Evolutionary conservation across 1,140 invertebrate genomes (phyloP), one percentile per base, ranked within the genome.

Genomic region (Tribolium madens): DNA sequence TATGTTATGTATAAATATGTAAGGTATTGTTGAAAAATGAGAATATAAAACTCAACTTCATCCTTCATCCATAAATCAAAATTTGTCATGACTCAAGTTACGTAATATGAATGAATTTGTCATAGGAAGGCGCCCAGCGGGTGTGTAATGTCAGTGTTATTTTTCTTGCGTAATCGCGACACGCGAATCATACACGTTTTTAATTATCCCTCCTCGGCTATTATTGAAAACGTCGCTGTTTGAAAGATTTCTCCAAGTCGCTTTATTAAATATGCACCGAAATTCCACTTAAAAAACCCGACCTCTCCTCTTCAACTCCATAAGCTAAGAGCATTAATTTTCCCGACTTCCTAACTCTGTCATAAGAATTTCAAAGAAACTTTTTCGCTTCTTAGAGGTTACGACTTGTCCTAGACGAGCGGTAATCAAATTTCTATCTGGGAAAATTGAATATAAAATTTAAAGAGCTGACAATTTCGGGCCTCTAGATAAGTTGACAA

Each of bases 401-500:
- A 53, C 53, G 70, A 73, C 77, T 76, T 78, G 77, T 78, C 77
- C 77, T 76, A 78, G 77, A 73, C 77, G 46, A 75, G 50, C 76
- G 12, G 70, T 82, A 82, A 82, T 82, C 81, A 82, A 81, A 82
- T 82, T 82, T 81, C 81, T 81, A 81, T 78, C 75, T 76, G 69
- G 48, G 74, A 64, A 82, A 82, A 82, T 82, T 82, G 81, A 82
- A 82, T 82, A 81, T 81, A 82, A 82, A 82, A 82, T 82, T 82
- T 82, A 81, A 82, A 79, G 81, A 82, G 80, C 75, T 81, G 81
- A 82, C 81, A 82, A 82, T 82, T 79, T 81, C 75, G 76, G 75
- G 73, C 42, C 71, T 64, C 71, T 60, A 80, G 81, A 78, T 80
- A 80, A 82, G 76, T 80, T 82, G 81, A 82, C 81, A 82, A 82